These are phyloP conservation scores for Anser brachyrhynchus DNA, from an alignment of 2,113 vertebrate species.

Conservation along the genomic window DNA sequence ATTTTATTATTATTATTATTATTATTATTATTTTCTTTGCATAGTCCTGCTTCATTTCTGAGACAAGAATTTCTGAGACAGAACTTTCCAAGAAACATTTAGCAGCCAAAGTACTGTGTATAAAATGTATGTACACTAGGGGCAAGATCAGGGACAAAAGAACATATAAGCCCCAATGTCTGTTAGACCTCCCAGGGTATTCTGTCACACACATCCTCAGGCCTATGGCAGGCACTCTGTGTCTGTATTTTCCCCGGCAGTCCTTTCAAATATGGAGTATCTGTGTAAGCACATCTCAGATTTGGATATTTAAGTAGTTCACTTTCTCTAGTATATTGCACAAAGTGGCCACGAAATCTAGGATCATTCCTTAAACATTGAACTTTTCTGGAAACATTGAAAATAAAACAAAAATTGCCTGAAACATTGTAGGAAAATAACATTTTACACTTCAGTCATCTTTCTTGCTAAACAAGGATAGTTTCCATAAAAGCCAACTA, in stretches of 20 bases:
- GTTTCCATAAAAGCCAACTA: not conserved
- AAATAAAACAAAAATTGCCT: not conserved
- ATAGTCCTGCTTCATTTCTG: not conserved
- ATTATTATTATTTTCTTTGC: not conserved
- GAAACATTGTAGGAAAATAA: not conserved
- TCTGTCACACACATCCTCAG: not conserved
- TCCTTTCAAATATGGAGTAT: not conserved
- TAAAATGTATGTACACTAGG: not conserved
- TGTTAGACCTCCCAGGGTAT: not conserved
- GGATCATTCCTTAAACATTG: not conserved
- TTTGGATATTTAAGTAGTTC: not conserved
- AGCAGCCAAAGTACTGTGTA: not conserved
- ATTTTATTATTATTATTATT: too few species aligned
- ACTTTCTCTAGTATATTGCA: not conserved
- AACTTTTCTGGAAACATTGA: not conserved
- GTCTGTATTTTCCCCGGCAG: not conserved
- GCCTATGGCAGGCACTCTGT: rapidly evolving
- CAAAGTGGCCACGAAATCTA: not conserved
- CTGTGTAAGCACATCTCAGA: not conserved
- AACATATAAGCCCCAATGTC: not conserved
- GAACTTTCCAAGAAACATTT: not conserved
- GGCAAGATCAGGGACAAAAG: not conserved
- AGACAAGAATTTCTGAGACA: not conserved
- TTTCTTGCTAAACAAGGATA: not conserved
- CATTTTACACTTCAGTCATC: not conserved